A percentile compares a stretch with the other conserved stretches of the same genome.
phyloP scores from a whole-genome alignment of 1,140 invertebrate genomes.

The Aphis gossypii region DNA sequence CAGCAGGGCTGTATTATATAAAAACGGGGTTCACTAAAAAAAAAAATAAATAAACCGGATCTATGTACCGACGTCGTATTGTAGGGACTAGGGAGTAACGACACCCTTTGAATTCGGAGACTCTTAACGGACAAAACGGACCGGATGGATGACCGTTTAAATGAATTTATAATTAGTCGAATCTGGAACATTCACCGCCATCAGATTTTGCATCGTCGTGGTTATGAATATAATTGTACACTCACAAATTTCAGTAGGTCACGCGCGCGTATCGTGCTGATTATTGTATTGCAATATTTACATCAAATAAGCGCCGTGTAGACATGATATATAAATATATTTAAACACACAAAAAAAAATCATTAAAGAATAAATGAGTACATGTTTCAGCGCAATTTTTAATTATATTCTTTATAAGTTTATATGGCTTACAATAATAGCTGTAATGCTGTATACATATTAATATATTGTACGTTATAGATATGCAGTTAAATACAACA shows the following conservation, averaged over 20 bases:
- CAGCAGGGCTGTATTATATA: conserved; percentile 32
- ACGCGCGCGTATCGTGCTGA: neutral
- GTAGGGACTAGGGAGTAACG: conserved; percentile 22
- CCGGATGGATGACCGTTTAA: conserved; percentile 47
- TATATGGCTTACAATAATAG: neutral
- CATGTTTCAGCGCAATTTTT: neutral
- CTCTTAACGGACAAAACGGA: conserved; percentile 56
- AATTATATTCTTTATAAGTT: neutral
- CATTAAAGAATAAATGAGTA: neutral
- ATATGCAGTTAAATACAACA: neutral
- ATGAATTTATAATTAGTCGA: conserved; percentile 43
- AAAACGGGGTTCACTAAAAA: conserved; percentile 20
- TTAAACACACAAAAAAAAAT: neutral
- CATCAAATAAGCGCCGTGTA: neutral
- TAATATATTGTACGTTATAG: neutral
- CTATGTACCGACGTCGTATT: neutral
- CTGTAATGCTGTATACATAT: no score
- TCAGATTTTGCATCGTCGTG: neutral
- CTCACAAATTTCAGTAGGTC: conserved; percentile 32
- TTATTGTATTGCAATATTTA: neutral
- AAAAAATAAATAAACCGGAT: conserved; percentile 54
- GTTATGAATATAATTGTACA: neutral
- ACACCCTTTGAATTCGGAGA: neutral
- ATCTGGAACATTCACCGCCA: neutral
- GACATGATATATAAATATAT: neutral